Conservation (phyloP, 2,113 vertebrate genomes). For the Pterocles orientalis region DNA sequence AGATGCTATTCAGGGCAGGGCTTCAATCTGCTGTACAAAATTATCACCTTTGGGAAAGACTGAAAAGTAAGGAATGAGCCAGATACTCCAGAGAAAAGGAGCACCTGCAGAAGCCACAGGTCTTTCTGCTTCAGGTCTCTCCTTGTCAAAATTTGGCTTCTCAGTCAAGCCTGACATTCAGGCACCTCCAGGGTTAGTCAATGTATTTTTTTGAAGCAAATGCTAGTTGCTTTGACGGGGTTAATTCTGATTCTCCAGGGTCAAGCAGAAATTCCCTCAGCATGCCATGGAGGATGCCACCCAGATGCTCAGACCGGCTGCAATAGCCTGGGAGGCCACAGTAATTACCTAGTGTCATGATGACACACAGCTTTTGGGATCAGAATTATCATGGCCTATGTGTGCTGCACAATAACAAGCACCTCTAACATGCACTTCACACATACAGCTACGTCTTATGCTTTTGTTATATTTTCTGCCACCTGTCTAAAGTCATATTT, state of each 20-base stretch:
- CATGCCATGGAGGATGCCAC: not conserved
- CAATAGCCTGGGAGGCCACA: not conserved
- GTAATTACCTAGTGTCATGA: not conserved
- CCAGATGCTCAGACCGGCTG: not conserved
- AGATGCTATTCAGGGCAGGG: not conserved
- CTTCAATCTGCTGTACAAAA: not conserved
- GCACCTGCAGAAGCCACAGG: not conserved
- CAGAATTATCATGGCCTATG: not conserved
- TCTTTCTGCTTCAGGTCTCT: not conserved
- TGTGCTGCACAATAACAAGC: not conserved
- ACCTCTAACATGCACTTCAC: not conserved
- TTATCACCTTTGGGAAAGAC: not conserved
- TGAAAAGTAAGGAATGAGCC: not conserved
- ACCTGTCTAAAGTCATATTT: not conserved
- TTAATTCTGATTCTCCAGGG: not conserved
- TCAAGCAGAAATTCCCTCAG: not conserved
- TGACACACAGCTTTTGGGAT: not conserved
- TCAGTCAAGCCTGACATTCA: not conserved
- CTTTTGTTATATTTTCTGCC: not conserved
- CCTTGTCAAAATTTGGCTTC: not conserved
- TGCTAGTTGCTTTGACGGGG: not conserved
- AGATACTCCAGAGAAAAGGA: not conserved
- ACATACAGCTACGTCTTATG: not conserved
- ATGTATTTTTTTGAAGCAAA: not conserved
- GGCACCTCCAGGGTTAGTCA: not conserved